Evolutionary conservation across 2,888 invertebrate species (phyloP).

Genomic region (Dryocosmus kuriphilus): DNA sequence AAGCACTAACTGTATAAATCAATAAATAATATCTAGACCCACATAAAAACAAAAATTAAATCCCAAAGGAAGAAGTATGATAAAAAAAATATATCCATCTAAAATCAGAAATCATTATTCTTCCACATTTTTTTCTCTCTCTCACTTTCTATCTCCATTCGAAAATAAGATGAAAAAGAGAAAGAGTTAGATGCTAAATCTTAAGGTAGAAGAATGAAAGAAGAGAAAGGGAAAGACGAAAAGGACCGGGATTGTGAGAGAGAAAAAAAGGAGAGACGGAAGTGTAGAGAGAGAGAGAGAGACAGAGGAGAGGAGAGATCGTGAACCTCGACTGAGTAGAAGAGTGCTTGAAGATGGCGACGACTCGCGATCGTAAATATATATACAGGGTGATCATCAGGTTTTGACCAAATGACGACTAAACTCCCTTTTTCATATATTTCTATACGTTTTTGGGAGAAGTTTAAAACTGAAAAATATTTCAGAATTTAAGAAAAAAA

Average conservation of each 20-base stretch:
- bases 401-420: background rate
- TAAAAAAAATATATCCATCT: background rate
- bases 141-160: slow-evolving; percentile 6
- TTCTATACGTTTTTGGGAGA: background rate
- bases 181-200: background rate
- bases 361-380: slow-evolving; percentile 35
- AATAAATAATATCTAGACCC: background rate
- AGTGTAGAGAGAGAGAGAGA: slow-evolving; percentile 31
- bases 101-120: background rate
- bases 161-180: slow-evolving; percentile 19
- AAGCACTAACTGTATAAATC: background rate
- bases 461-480: background rate
- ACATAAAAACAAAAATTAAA: background rate
- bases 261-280: slow-evolving; percentile 17
- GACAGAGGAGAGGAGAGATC: slow-evolving; percentile 34
- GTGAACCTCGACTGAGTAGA: slow-evolving; percentile 24
- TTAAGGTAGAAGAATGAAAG: slow-evolving; percentile 13
- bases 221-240: slow-evolving; percentile 8
- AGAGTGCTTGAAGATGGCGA: slow-evolving; percentile 28
- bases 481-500: background rate
- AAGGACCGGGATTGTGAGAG: slow-evolving; percentile 16
- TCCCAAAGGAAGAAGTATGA: background rate
- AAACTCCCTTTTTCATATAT: background rate
- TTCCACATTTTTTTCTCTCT: background rate
- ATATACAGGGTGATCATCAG: slow-evolving; percentile 28